Evolutionary conservation across 1,140 invertebrate species (phyloP), one percentile per base, ranked within the genome.

Genomic region (Arctopsyche grandis): DNA sequence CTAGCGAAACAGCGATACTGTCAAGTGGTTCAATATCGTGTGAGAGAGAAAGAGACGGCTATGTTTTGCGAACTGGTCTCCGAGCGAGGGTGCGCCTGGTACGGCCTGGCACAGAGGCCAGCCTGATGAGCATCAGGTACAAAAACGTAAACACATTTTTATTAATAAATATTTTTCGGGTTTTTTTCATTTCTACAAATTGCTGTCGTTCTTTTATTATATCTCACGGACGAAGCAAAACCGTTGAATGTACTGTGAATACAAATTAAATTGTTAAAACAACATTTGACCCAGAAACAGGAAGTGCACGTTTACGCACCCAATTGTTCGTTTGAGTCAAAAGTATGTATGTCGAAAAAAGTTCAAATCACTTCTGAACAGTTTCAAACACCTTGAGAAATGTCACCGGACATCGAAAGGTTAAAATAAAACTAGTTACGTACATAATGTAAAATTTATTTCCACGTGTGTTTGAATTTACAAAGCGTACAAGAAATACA

Each of bases 41-140:
- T 16, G 52, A 24, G 52, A 14, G 9, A 5, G 52, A 78, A 16
- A 38, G 77, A 56, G 77, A 78, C 77, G 26, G 16, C 14, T 24
- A 48, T 19, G 19, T 9, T 71, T 58, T 24, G 48, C 74, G 26
- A 76, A 22, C 16, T 29, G 0, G 69, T 70, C n/a, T 46, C n/a
- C 21, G 70, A 60, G 29, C 7, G 29, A 38, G 1, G 29, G 29
- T 1, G 29, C 26, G 74, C 73, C 80, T 81, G 80, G 80, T 69
- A 81, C 80, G 48, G 77, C 21, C 58, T 81, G 80, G 80, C 48
- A 81, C 80, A 75, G 77, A 81, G 80, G 80, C 80, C 77, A 60
- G 22, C 38, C 26, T 16, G 77, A 43, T 29, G 74, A 76, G 75
- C 63, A 71, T 71, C 75, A 77, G 77, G 77, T 52, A 79, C 77